phyloP scores from a whole-genome alignment of 2,797 vertebrate species.

The Psittacula echo region DNA sequence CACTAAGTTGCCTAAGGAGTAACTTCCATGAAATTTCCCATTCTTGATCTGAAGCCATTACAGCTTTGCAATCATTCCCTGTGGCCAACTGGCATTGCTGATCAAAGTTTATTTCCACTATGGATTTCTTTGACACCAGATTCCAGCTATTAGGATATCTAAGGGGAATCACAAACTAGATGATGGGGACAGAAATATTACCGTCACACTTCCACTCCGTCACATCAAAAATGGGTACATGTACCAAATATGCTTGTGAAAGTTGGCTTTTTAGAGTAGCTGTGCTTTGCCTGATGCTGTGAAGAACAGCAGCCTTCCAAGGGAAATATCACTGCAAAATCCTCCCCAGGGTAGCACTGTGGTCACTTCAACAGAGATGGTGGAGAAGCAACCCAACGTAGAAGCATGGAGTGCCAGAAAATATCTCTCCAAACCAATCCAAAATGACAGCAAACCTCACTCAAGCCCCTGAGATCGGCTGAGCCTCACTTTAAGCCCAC shows the following conservation, averaged over 20 bases:
- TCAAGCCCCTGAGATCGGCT: neutral
- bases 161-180: neutral
- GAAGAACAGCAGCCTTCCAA: neutral
- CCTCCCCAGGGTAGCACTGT: accelerated
- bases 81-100: neutral
- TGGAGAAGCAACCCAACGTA: neutral
- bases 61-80: neutral
- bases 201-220: neutral
- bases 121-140: neutral
- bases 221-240: neutral
- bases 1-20: neutral
- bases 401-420: neutral
- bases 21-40: neutral
- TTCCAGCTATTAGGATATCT: neutral
- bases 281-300: neutral
- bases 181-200: neutral
- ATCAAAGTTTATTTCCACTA: neutral
- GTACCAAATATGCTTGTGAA: neutral
- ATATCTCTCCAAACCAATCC: neutral
- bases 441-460: neutral
- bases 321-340: neutral
- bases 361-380: neutral
- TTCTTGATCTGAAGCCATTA: neutral
- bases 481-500: neutral
- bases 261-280: neutral